These are phyloP conservation scores for Petrocephalus sullivani DNA, from an alignment of 2,797 vertebrate species.

Conservation along the genomic window DNA sequence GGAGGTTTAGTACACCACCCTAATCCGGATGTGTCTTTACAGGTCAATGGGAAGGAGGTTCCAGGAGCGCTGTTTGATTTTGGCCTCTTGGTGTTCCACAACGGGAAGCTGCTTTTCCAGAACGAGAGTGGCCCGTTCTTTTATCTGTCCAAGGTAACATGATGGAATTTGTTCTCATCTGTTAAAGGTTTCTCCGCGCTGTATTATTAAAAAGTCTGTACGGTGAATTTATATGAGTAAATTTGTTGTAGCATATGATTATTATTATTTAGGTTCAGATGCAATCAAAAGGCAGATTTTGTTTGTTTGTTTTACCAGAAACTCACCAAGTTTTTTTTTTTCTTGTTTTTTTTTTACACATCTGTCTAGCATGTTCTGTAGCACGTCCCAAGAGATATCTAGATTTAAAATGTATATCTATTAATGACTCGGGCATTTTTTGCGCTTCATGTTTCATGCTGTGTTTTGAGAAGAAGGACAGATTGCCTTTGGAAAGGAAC, in stretches of 20 bases:
- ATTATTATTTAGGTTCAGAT: not conserved
- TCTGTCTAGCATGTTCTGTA: not conserved
- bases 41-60: constrained; percentile 66
- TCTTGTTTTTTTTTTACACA: not conserved
- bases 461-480: not conserved
- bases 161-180: not conserved
- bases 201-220: not conserved
- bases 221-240: not conserved
- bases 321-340: too few relatives aligned
- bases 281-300: not conserved
- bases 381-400: not conserved
- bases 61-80: constrained; percentile 73
- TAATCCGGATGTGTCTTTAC: not conserved
- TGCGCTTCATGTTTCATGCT: not conserved
- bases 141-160: constrained; percentile 67
- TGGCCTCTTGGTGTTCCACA: constrained; percentile 70
- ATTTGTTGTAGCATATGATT: not conserved
- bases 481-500: not conserved
- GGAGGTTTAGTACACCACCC: not conserved
- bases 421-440: not conserved
- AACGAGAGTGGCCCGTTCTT: constrained; percentile 66
- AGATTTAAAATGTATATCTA: not conserved
- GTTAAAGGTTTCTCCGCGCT: not conserved
- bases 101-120: constrained; percentile 57
- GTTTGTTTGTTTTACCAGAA: not conserved